Evolutionary conservation across 1,140 invertebrate species (phyloP).

Genomic region (Asobara japonica): DNA sequence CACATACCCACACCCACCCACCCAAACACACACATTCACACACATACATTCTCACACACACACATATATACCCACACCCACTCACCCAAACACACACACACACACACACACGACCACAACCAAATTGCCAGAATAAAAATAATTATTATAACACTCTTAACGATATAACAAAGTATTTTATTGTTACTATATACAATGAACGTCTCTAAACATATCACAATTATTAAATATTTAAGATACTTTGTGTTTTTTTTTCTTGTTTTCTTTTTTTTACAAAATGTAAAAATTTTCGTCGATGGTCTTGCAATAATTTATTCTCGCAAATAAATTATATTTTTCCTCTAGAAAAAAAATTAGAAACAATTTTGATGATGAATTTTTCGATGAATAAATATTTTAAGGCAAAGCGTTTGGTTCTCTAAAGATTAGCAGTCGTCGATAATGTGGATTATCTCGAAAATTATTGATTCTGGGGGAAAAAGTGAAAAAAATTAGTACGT

Average conservation of each 20-base stretch:
- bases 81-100: background rate
- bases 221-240: background rate
- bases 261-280: background rate
- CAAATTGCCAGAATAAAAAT: background rate
- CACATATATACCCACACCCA: too few species aligned
- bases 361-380: too few species aligned
- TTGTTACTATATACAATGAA: constrained; percentile 14
- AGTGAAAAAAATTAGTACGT: too few species aligned
- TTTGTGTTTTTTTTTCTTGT: too few species aligned
- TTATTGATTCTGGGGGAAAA: too few species aligned
- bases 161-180: constrained; percentile 9
- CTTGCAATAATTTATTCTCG: background rate
- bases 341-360: too few species aligned
- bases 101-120: too few species aligned
- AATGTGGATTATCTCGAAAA: too few species aligned
- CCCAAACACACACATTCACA: too few species aligned
- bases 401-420: background rate
- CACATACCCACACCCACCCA: too few species aligned
- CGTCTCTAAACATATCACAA: background rate
- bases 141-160: background rate
- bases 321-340: too few species aligned
- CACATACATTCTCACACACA: too few species aligned
- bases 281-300: background rate
- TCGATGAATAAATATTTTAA: background rate
- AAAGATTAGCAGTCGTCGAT: background rate